Evolutionary conservation across 2,888 invertebrate species (phyloP).

Genomic region (Chloroclystis v-ata): DNA sequence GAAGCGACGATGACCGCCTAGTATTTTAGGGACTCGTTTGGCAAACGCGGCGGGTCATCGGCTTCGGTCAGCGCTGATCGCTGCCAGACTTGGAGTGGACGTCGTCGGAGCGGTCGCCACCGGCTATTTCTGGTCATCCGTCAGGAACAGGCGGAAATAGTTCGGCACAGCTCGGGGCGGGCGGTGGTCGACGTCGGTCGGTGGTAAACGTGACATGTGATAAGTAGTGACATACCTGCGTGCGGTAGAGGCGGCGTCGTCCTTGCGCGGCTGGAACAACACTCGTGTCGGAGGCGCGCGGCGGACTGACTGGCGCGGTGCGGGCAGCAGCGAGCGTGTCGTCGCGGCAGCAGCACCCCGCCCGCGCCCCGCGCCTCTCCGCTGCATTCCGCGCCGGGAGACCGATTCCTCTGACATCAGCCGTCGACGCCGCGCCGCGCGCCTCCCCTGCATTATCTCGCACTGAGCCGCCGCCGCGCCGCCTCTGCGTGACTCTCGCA

Average conservation of each 20-base stretch:
- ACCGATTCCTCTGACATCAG: constrained; percentile 59
- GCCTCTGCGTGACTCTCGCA: constrained; percentile 62
- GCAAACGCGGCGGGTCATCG: constrained; percentile 57
- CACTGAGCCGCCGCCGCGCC: constrained; percentile 43
- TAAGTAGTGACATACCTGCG: constrained; percentile 59
- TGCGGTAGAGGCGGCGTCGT: constrained; percentile 46
- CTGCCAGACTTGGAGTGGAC: constrained; percentile 40
- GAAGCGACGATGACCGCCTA: constrained; percentile 74
- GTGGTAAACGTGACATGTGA: constrained; percentile 40
- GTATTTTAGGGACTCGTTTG: constrained; percentile 66
- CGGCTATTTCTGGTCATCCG: constrained; percentile 48
- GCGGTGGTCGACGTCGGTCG: constrained; percentile 15
- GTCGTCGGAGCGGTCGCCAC: constrained; percentile 40
- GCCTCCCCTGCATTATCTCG: constrained; percentile 51
- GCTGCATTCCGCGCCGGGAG: constrained; percentile 47
- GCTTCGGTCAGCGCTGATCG: constrained; percentile 39
- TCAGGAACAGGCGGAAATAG: constrained; percentile 36
- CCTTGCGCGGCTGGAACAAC: constrained; percentile 55
- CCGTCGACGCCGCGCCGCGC: constrained; percentile 48
- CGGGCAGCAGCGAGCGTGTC: constrained; percentile 54
- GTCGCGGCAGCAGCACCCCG: constrained; percentile 64
- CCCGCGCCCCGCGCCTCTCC: constrained; percentile 64
- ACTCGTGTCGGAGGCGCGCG: constrained; percentile 73
- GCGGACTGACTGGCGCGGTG: constrained; percentile 59
- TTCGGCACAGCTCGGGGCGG: constrained; percentile 23